A percentile compares a stretch with the other conserved stretches of the same genome.
Evolutionary conservation across 2,888 invertebrate species (phyloP).

Genomic region (Dyspetes luteomarginatus): DNA sequence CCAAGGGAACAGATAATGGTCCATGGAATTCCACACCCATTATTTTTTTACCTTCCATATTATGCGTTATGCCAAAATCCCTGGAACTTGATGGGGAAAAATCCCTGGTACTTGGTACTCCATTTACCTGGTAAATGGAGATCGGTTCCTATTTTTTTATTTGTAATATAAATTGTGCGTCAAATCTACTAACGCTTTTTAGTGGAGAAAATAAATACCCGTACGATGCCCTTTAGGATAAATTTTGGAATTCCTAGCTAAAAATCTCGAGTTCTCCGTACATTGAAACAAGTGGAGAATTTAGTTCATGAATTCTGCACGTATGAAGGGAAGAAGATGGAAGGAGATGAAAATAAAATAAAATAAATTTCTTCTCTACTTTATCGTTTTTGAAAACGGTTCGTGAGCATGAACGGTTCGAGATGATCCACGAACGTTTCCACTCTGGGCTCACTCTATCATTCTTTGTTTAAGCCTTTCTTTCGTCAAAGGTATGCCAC

Average conservation of each 20-base stretch:
- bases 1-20: neutral
- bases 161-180: neutral
- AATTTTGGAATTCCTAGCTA: neutral
- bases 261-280: neutral
- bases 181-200: neutral
- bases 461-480: neutral
- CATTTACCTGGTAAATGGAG: too few relatives aligned
- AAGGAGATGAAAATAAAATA: neutral
- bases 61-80: too few relatives aligned
- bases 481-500: neutral
- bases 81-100: too few relatives aligned
- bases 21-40: neutral
- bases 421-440: conserved; percentile 19
- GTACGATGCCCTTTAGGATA: conserved; percentile 3
- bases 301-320: neutral
- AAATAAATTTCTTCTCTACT: neutral
- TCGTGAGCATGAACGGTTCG: neutral
- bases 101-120: too few relatives aligned
- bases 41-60: conserved; percentile 5
- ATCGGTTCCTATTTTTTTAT: too few relatives aligned
- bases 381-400: neutral
- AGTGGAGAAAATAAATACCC: neutral
- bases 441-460: conserved; percentile 17
- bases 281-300: neutral
- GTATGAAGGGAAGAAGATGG: neutral